These are phyloP conservation scores for Regulus satrapa DNA, from an alignment of 2,113 vertebrate genomes.

Conservation along the genomic window DNA sequence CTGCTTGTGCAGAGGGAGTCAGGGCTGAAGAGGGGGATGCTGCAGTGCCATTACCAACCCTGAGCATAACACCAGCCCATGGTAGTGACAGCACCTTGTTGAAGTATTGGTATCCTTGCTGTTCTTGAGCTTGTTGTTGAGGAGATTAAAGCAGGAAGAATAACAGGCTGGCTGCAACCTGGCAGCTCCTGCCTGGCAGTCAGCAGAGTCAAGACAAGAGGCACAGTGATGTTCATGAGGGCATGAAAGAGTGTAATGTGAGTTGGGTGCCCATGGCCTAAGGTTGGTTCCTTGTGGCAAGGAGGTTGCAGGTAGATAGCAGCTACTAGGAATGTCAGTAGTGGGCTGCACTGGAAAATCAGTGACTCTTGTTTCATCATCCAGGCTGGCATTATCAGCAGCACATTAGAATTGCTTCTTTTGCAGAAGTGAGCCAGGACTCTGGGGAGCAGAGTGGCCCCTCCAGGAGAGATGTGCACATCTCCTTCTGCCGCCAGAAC, in stretches of 20 bases:
- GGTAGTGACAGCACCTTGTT: constrained; percentile 29
- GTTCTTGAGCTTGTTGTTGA: not conserved
- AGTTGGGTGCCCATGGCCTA: not conserved
- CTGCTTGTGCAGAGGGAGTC: not conserved
- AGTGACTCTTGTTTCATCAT: fast-evolving
- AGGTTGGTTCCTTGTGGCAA: not conserved
- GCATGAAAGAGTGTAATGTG: not conserved
- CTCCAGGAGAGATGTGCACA: constrained; percentile 70
- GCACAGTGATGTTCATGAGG: not conserved
- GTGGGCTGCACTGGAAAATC: not conserved
- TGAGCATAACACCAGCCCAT: constrained; percentile 61
- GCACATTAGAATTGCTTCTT: not conserved
- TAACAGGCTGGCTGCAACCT: not conserved
- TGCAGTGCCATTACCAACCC: constrained; percentile 53
- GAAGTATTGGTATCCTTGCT: not conserved
- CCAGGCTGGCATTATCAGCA: not conserved
- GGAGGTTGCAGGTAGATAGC: not conserved
- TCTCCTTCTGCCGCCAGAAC: constrained; percentile 75
- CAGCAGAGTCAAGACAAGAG: not conserved
- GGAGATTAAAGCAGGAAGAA: not conserved
- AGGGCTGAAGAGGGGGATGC: constrained; percentile 48
- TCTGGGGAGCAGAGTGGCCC: constrained; percentile 75
- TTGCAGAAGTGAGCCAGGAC: constrained; percentile 54
- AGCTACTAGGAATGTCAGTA: not conserved
- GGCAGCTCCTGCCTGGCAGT: not conserved